Evolutionary conservation across 1,140 invertebrate species (phyloP), one percentile per base, ranked within the genome.

Genomic region (Drosophila chauvacae): DNA sequence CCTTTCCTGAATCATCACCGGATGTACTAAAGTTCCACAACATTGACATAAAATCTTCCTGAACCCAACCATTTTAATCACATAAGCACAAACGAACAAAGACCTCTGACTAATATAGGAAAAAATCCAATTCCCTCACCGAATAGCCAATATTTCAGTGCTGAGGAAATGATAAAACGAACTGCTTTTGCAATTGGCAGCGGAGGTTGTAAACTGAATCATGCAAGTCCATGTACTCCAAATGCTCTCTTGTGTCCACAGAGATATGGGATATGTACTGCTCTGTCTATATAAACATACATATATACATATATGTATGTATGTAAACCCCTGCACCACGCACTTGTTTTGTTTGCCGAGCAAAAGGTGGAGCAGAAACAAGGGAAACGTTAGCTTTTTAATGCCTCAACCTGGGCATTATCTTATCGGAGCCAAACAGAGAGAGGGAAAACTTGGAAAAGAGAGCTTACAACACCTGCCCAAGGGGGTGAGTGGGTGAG

Each of bases 171-270:
- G 69, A 74, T 63, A 73, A 74, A 61, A 50, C 35, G 44, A 68
- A 39, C 47, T 60, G 39, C 41, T 44, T 59, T 48, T 58, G 64
- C 51, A 74, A 68, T 70, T 63, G 45, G 51, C 57, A 84, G 53
- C 69, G 42, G 39, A 41, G 51, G 62, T 42, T 83, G 80, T 86
- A 83, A 86, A 83, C 84, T 86, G 83, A 86, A 69, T 86, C 83
- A 86, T 72, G 50, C 71, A 60, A 60, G 65, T 41, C 64, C 33
- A n/a, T 47, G 41, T 55, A 42, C 45, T 23, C 60, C 47, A 47
- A 44, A 41, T 62, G 9, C 39, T 44, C 53, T 26, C 23, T 42
- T 33, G 1, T 26, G 37, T 59, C 53, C 55, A 60, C 45, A 71
- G 10, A 18, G 30, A 18, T 65, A 70, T 60, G 23, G 41, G 20